Evolutionary conservation across 2,888 invertebrate species (phyloP), one percentile per base, ranked within the genome.

Genomic region (Mongoloraphidia duomilia): DNA sequence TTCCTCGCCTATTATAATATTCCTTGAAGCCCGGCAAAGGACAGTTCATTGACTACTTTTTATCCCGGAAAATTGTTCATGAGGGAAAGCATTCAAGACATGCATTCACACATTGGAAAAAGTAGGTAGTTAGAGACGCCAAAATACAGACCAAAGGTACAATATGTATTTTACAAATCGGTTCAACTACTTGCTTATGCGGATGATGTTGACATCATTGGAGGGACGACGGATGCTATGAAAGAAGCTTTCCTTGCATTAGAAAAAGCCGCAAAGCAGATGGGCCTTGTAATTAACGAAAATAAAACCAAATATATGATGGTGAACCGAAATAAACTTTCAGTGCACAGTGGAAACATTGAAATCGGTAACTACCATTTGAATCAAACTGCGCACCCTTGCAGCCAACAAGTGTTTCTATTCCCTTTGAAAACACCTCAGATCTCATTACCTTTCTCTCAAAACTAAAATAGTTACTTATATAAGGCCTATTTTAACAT

Each of bases 201-300:
- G n/a, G 41, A 47, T 43, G 49, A 49, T 36, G 40, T 41, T 26
- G 49, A 34, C 34, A 44, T 44, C 36, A 44, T 44, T 34, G 36
- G 44, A 34, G 36, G 44, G 26, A 12, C 13, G 35, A 14, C 35
- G 34, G 13, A n/a, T 44, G 36, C 34, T 34, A 12, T 44, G 44
- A 34, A 44, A 36, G 34, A n/a, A 44, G 26, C 35, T 44, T 44
- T 44, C 11, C 34, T 34, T 44, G 44, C 44, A 35, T 36, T 44
- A 35, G 36, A 44, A 13, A 44, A 44, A 34, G 44, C 44, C 14
- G 33, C 44, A n/a, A 44, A 44, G 10, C 11, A 44, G 8, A 12
- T 34, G 36, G 34, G 34, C 34, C 44, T 44, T 35, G 12, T 34
- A 34, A 44, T 34, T 35, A 44, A 44, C 12, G 35, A 44, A 44